phyloP scores from a whole-genome alignment of 2,113 vertebrate genomes.

The Campylomormyrus numenius region DNA sequence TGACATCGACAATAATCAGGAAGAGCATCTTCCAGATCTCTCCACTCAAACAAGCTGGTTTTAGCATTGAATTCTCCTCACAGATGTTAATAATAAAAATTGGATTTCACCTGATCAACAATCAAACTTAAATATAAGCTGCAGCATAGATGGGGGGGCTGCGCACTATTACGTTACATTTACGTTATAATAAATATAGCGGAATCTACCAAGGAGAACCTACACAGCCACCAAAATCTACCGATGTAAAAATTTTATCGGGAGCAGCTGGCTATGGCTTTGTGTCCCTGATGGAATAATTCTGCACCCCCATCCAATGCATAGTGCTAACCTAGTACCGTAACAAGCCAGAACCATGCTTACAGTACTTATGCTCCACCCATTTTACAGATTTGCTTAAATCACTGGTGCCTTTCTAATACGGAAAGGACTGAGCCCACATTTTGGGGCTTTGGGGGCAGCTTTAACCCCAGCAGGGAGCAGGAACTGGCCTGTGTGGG shows the following conservation, averaged over 20 bases:
- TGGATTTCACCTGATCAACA: not conserved
- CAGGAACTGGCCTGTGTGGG: not conserved
- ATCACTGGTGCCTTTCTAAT: not conserved
- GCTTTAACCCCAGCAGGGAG: not conserved
- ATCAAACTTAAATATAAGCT: not conserved
- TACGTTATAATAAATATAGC: not conserved
- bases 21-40: not conserved
- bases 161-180: not conserved
- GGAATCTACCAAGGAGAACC: not conserved
- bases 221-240: not conserved
- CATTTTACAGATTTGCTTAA: not conserved
- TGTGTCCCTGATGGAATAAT: too few species aligned
- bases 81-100: not conserved
- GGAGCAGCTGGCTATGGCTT: not conserved
- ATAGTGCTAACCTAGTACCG: too few species aligned
- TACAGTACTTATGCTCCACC: not conserved
- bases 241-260: not conserved
- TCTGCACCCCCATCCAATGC: too few species aligned
- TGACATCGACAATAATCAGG: not conserved
- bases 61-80: not conserved
- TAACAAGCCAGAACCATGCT: not conserved
- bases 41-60: not conserved
- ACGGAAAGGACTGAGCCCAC: not conserved
- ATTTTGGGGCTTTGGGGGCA: not conserved
- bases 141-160: not conserved